A percentile compares a stretch with the other conserved stretches of the same genome.
Conservation (phyloP, 2,113 vertebrate genomes). For the Brachionichthys hirsutus region DNA sequence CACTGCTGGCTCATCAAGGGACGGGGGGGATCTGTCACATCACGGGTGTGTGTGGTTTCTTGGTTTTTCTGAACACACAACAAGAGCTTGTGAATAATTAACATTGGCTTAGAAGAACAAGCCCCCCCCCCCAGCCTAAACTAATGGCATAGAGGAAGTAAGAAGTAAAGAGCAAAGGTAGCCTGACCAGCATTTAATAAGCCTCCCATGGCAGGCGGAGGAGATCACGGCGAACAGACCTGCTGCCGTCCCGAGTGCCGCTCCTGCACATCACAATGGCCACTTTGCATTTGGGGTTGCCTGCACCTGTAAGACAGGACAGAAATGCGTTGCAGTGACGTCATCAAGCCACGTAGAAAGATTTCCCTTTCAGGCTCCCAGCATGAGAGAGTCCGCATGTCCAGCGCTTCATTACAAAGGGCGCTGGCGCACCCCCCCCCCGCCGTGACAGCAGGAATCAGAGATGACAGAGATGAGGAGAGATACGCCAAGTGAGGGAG, state of each 20-base stretch:
- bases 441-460: neutral
- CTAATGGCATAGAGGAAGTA: neutral
- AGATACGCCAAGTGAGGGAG: conserved; percentile 7
- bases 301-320: conserved; percentile 80
- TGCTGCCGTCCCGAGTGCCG: conserved; percentile 61
- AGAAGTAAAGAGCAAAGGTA: conserved; percentile 1
- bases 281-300: conserved; percentile 85
- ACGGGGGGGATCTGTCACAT: neutral
- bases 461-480: neutral
- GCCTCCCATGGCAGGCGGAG: no score
- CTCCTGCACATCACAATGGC: conserved; percentile 90
- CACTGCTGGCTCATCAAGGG: conserved; percentile 3
- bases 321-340: no score
- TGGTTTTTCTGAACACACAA: neutral
- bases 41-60: conserved; percentile 27
- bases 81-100: neutral
- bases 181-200: neutral
- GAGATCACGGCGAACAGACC: no score
- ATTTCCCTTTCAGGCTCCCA: no score
- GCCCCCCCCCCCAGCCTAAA: neutral
- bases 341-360: no score
- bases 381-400: no score
- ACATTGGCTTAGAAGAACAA: neutral
- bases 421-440: conserved; percentile 16
- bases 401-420: conserved; percentile 14